Evolutionary conservation across 2,113 vertebrate species (phyloP).

Genomic region (Corynorhinus townsendii): DNA sequence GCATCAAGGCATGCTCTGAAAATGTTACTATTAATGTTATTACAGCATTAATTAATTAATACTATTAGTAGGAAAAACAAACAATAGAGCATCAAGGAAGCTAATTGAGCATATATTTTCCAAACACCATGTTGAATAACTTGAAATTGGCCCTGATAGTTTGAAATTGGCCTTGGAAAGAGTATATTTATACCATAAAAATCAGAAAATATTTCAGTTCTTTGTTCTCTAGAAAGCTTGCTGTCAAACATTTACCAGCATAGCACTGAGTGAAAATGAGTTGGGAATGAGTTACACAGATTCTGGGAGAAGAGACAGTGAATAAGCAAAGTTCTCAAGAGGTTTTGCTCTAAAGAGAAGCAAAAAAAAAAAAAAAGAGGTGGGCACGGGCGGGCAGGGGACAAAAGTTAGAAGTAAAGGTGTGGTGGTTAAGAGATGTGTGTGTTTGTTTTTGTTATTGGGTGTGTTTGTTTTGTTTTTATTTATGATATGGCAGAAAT

Average conservation of each 20-base stretch:
- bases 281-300: background rate
- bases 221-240: background rate
- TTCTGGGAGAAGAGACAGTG: background rate
- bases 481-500: background rate
- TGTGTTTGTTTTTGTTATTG: background rate
- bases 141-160: background rate
- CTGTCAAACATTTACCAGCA: background rate
- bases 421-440: background rate
- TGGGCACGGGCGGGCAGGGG: fast-evolving
- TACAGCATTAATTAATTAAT: background rate
- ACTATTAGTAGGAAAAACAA: background rate
- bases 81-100: background rate
- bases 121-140: background rate
- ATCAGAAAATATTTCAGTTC: background rate
- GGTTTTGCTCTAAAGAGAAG: background rate
- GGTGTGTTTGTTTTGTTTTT: background rate
- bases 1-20: background rate
- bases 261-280: background rate
- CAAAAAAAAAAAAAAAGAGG: background rate
- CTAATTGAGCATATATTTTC: background rate
- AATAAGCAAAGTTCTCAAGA: background rate
- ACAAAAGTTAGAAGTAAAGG: background rate
- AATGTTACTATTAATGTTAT: background rate
- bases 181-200: background rate
- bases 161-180: background rate